phyloP scores from a whole-genome alignment of 2,113 vertebrate genomes.

The Notothenia coriiceps region DNA sequence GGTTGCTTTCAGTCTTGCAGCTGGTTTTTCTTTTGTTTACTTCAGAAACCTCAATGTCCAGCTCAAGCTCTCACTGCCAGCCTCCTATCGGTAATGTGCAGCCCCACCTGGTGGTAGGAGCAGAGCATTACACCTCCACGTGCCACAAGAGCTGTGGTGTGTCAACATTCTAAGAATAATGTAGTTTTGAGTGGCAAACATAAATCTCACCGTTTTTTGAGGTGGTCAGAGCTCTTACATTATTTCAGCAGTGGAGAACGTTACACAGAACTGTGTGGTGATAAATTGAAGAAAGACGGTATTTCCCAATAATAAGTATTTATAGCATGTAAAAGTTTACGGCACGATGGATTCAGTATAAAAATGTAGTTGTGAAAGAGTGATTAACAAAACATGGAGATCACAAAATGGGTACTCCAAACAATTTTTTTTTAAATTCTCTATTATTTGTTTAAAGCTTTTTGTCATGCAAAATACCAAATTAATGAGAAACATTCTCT shows the following conservation, averaged over 20 bases:
- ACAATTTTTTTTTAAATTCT: no score
- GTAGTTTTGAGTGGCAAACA: not conserved
- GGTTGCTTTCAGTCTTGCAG: not conserved
- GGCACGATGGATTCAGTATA: not conserved
- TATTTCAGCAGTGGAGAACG: not conserved
- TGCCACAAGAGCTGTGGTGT: not conserved
- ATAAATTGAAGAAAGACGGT: not conserved
- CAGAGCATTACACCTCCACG: slow-evolving; percentile 9
- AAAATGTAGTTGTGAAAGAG: not conserved
- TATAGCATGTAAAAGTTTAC: not conserved
- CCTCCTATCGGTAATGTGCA: slow-evolving; percentile 19
- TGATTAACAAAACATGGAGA: not conserved
- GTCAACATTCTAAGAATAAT: not conserved
- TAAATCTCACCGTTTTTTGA: not conserved
- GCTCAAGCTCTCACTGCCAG: not conserved
- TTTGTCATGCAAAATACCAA: not conserved
- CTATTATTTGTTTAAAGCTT: not conserved
- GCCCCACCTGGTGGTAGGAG: slow-evolving; percentile 68
- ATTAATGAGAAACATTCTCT: not conserved
- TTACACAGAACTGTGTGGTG: not conserved
- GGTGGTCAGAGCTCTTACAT: not conserved
- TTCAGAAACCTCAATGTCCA: slow-evolving; percentile 24
- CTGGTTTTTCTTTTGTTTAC: slow-evolving; percentile 41
- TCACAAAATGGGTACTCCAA: not conserved
- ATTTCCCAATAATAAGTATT: not conserved